Percentiles rank a stretch among this genome's conserved stretches.
Conservation (phyloP, 2,797 vertebrate genomes). For the Euthynnus affinis region DNA sequence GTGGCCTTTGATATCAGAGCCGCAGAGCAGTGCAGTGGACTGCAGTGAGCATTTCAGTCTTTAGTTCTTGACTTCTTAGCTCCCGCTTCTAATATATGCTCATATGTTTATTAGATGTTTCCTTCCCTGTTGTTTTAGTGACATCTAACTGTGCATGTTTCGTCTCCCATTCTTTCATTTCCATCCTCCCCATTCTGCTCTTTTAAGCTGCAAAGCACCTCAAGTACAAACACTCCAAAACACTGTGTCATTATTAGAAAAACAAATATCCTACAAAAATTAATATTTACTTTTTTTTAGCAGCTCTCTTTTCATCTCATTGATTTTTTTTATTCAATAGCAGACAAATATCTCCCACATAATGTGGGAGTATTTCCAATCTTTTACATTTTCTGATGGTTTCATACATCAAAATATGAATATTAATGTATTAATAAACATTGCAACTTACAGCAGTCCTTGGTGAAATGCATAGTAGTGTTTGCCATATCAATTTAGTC, state of each 20-base stretch:
- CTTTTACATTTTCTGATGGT: too few relatives aligned
- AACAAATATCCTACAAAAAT: too few relatives aligned
- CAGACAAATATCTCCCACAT: too few relatives aligned
- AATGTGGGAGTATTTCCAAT: too few relatives aligned
- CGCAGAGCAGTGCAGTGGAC: neutral
- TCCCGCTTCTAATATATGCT: neutral
- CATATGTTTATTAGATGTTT: neutral
- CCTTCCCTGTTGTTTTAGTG: neutral
- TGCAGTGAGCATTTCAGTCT: neutral
- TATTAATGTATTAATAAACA: neutral
- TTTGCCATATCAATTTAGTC: too few relatives aligned
- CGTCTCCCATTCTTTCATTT: neutral
- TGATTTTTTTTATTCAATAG: too few relatives aligned
- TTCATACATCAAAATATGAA: neutral
- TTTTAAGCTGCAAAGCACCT: neutral
- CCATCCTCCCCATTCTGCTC: neutral
- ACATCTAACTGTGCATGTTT: neutral
- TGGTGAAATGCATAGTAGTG: too few relatives aligned
- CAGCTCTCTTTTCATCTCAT: too few relatives aligned
- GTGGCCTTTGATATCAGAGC: conserved; percentile 21
- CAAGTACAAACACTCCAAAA: neutral
- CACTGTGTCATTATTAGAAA: neutral
- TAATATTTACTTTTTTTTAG: too few relatives aligned
- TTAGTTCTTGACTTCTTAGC: neutral
- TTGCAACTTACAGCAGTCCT: neutral